phyloP scores from a whole-genome alignment of 2,113 vertebrate species.

The Charina bottae region DNA sequence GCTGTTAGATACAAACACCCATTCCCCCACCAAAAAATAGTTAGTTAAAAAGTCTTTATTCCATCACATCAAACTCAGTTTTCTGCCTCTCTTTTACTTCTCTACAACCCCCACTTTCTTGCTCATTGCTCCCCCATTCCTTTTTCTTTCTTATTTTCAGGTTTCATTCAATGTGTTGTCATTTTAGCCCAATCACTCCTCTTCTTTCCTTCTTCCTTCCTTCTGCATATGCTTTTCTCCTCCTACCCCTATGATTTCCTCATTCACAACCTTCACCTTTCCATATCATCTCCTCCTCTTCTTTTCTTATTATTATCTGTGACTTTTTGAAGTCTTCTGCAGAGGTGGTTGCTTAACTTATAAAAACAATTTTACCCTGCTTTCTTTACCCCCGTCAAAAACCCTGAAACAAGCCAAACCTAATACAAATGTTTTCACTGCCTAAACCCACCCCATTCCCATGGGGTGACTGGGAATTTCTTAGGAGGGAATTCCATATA shows the following conservation, averaged over 20 bases:
- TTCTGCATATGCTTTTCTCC: no score
- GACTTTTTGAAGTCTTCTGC: background rate
- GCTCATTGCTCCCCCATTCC: accelerated
- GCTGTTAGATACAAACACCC: no score
- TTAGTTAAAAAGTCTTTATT: no score
- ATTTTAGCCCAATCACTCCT: background rate
- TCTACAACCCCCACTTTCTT: background rate
- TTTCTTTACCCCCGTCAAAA: background rate
- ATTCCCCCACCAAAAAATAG: no score
- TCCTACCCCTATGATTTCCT: background rate
- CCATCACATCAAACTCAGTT: no score
- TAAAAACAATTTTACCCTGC: background rate
- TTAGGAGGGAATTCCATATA: background rate
- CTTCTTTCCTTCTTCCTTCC: background rate
- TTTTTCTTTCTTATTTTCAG: background rate
- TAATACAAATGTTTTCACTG: background rate
- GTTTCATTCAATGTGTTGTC: no score
- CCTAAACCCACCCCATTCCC: background rate
- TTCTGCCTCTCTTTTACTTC: no score
- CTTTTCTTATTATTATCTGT: background rate
- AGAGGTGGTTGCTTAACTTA: background rate
- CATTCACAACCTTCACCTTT: background rate
- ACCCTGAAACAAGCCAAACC: background rate
- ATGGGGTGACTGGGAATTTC: background rate
- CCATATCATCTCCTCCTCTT: background rate